phyloP scores from a whole-genome alignment of 1,140 invertebrate species.

The Zaprionus lachaisei region DNA sequence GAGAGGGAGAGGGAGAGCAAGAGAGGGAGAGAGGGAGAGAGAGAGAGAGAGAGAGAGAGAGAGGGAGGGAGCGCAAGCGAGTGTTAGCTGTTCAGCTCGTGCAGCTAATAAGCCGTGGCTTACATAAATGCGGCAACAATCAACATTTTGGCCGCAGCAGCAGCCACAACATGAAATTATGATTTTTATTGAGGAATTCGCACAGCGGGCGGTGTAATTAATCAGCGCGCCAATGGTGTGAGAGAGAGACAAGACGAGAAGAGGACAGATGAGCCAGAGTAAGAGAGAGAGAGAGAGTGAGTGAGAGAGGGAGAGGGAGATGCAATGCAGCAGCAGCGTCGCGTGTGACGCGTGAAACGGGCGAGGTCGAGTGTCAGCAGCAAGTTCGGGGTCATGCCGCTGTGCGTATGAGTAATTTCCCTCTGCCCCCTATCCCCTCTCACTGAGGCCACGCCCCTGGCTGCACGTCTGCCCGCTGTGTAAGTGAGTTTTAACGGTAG shows the following conservation, averaged over 20 bases:
- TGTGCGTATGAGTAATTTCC: slow-evolving; percentile 47
- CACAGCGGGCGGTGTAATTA: slow-evolving; percentile 82
- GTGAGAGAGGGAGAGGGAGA: no score
- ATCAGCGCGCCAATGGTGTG: slow-evolving; percentile 65
- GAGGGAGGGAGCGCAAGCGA: background rate
- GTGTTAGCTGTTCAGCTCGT: slow-evolving; percentile 59
- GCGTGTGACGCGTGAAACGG: slow-evolving; percentile 29
- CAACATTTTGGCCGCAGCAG: slow-evolving; percentile 71
- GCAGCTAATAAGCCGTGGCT: slow-evolving; percentile 80
- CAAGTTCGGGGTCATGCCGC: slow-evolving; percentile 33
- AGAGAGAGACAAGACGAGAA: background rate
- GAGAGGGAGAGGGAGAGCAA: background rate
- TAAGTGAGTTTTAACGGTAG: slow-evolving; percentile 82
- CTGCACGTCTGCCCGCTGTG: slow-evolving; percentile 43
- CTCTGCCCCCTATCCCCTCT: background rate
- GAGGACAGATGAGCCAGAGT: background rate
- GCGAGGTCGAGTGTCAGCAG: slow-evolving; percentile 37
- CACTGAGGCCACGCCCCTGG: background rate
- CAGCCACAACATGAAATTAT: slow-evolving; percentile 72
- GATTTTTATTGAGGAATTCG: slow-evolving; percentile 83
- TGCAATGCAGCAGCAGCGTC: slow-evolving; percentile 28
- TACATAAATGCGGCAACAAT: slow-evolving; percentile 83
- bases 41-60: no score
- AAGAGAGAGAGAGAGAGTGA: background rate
- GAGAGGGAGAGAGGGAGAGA: slow-evolving; percentile 4